Evolutionary conservation across 2,888 invertebrate species (phyloP), one percentile per base, ranked within the genome.

Genomic region (Cryptocephalus primarius): DNA sequence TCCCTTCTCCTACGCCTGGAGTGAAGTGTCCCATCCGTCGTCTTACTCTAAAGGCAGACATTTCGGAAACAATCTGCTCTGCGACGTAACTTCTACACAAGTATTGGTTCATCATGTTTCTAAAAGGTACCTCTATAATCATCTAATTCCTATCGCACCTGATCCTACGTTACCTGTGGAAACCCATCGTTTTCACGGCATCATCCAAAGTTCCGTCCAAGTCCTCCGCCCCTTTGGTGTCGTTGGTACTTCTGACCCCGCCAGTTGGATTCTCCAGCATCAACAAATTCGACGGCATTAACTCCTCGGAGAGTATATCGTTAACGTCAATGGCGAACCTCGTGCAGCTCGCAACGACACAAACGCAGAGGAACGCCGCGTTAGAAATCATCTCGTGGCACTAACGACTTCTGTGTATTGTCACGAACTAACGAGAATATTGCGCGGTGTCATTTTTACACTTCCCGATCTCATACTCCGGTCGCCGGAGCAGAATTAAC

Each of bases 51-150:
- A 67, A 61, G 1, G 71, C 64, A 43, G 67, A 67, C 67, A 85
- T 77, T 56, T 83, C 80, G 9, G 75, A 75, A 38, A 85, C 66
- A 52, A 87, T 85, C 69, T 84, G 80, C 57, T 83, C 82, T 0
- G 85, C 85, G 36, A 87, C 66, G 62, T 80, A 87, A 60, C 79
- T 84, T 33, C 84, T 78, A 56, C 86, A 86, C 41, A 84, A 71
- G 63, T 84, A 87, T 62, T 87, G 84, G 60, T 85, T 86, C 80
- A 87, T 85, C 76, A 80, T 83, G 65, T 77, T 76, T 59, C 85
- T 85, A 22, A 22, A 22, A 22, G 22, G 22, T 22, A 22, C 6
- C 6, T 22, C 22, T 2, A 22, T 22, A 22, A 22, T 22, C n/a
- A n/a, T n/a, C 22, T 6, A 6, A 6, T 22, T 22, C 6, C 3